A percentile compares a stretch with the other conserved stretches of the same genome.
phyloP scores from a whole-genome alignment of 53 echinoderm and acorn worm species.

The Astropecten irregularis region DNA sequence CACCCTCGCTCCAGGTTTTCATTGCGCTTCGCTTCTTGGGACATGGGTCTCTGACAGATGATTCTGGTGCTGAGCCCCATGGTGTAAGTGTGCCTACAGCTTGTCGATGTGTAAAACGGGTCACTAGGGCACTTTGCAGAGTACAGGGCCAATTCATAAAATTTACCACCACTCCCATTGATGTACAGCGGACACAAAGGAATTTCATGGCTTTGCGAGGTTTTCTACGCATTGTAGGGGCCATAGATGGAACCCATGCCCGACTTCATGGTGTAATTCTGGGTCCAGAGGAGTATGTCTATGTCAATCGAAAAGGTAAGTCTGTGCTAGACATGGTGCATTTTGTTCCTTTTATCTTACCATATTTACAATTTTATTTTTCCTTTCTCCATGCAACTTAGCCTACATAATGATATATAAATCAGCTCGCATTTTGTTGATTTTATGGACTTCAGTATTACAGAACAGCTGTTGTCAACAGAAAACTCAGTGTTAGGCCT shows the following conservation, averaged over 20 bases:
- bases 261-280: conserved; percentile 9
- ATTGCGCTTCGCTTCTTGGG: conserved; percentile 38
- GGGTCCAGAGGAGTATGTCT: conserved; percentile 22
- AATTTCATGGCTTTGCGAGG: neutral
- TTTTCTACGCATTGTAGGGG: neutral
- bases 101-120: neutral
- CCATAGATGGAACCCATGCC: conserved; percentile 22
- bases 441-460: too few species aligned
- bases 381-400: too few species aligned
- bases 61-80: conserved; percentile 14
- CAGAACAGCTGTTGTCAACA: too few species aligned
- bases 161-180: neutral
- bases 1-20: conserved; percentile 30
- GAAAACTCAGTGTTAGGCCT: too few species aligned
- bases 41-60: conserved; percentile 18
- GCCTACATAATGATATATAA: too few species aligned
- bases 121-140: neutral
- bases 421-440: too few species aligned
- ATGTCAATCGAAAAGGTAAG: conserved; percentile 39
- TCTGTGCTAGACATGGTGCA: too few species aligned
- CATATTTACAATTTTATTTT: too few species aligned
- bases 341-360: too few species aligned
- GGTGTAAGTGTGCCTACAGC: neutral
- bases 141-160: conserved; percentile 34
- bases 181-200: neutral